Conservation (phyloP, 2,888 invertebrate genomes). For the Acronicta psi region DNA sequence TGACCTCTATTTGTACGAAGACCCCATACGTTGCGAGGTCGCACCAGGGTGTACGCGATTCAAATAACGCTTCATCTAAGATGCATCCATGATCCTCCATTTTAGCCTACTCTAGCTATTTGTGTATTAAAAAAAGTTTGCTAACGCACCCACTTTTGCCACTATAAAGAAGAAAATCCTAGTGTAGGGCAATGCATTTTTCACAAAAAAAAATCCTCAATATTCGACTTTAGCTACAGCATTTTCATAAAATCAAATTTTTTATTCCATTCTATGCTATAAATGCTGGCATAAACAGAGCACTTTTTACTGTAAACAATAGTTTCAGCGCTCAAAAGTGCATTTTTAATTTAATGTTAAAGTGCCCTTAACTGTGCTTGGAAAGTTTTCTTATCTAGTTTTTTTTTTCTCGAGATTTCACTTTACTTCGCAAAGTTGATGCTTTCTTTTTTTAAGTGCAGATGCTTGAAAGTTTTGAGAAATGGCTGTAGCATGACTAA, state of each 20-base stretch:
- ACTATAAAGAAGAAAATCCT: too few relatives aligned
- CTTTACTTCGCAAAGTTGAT: constrained; percentile 35
- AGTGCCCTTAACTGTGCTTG: constrained; percentile 41
- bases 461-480: constrained; percentile 32
- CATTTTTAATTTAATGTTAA: constrained; percentile 66
- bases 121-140: too few relatives aligned
- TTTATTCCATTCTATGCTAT: constrained; percentile 4
- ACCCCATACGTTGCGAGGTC: too few relatives aligned
- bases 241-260: constrained; percentile 15
- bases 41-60: too few relatives aligned
- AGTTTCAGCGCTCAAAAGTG: constrained; percentile 48
- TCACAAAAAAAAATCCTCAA: too few relatives aligned
- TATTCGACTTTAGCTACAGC: not conserved
- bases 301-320: constrained; percentile 64
- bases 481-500: constrained; percentile 38
- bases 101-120: too few relatives aligned
- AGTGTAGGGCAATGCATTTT: too few relatives aligned
- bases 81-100: too few relatives aligned
- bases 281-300: constrained; percentile 45
- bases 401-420: constrained; percentile 44
- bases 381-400: constrained; percentile 49
- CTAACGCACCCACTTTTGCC: too few relatives aligned
- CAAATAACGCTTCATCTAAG: too few relatives aligned
- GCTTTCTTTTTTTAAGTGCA: constrained; percentile 37
- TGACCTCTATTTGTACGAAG: too few relatives aligned